Evolutionary conservation across 2,888 invertebrate species (phyloP).

Genomic region (Phanerotoma sp.): DNA sequence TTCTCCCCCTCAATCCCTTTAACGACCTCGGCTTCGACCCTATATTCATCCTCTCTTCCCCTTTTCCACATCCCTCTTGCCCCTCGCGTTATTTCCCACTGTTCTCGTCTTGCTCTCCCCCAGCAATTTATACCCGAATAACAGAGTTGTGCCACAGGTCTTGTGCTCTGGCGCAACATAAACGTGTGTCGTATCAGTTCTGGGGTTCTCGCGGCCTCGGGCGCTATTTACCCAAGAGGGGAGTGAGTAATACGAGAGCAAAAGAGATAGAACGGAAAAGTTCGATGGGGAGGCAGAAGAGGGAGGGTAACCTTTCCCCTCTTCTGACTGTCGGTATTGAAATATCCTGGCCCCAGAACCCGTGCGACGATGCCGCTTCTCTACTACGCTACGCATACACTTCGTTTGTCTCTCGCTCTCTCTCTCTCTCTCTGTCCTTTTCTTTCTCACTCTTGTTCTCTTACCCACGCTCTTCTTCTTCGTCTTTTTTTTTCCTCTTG

Average conservation of each 20-base stretch:
- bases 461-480: constrained; percentile 21
- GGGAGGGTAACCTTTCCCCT: constrained; percentile 30
- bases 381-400: constrained; percentile 31
- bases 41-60: constrained; percentile 3
- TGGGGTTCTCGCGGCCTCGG: constrained; percentile 24
- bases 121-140: constrained; percentile 19
- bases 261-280: constrained; percentile 3
- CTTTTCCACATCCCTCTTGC: constrained; percentile 18
- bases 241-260: not conserved
- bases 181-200: constrained; percentile 16
- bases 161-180: constrained; percentile 19
- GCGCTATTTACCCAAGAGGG: constrained; percentile 10
- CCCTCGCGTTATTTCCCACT: not conserved
- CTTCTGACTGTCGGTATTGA: constrained; percentile 31
- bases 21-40: not conserved
- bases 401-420: constrained; percentile 24
- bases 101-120: not conserved
- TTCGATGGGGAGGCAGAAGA: constrained; percentile 4
- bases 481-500: constrained; percentile 6
- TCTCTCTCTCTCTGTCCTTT: constrained; percentile 20
- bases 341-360: constrained; percentile 48
- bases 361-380: constrained; percentile 51
- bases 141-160: constrained; percentile 22
- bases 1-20: constrained; percentile 6
- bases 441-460: constrained; percentile 17